phyloP scores from a whole-genome alignment of 2,797 vertebrate species.

The Tenualosa thibaudeaui region DNA sequence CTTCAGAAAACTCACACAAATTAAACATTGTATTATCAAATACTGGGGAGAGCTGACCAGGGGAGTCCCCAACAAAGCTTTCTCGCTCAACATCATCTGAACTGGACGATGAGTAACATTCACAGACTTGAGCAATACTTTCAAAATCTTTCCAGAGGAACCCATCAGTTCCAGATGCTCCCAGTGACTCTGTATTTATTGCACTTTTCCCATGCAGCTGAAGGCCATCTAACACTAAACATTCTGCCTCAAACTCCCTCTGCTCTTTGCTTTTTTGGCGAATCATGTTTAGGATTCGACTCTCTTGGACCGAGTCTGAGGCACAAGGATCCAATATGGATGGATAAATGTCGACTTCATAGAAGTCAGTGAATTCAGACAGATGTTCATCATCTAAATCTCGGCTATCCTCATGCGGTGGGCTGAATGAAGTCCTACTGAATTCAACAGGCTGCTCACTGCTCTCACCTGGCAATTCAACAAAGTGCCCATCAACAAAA shows the following conservation, averaged over 20 bases:
- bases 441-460: conserved; percentile 87
- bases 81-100: conserved; percentile 95
- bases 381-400: conserved; percentile 99
- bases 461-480: conserved; percentile 90
- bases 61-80: conserved; percentile 94
- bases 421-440: conserved; percentile 89
- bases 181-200: conserved; percentile 94
- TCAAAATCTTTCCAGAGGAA: conserved; percentile 91
- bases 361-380: conserved; percentile 98
- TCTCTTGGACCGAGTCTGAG: conserved; percentile 98
- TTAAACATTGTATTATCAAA: conserved; percentile 85
- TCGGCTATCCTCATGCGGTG: conserved; percentile 90
- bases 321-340: conserved; percentile 99
- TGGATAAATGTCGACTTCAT: conserved; percentile 99
- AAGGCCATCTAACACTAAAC: conserved; percentile 96
- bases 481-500: conserved; percentile 97
- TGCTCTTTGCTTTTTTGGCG: conserved; percentile 94
- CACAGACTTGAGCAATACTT: conserved; percentile 96
- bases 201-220: conserved; percentile 98
- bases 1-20: conserved; percentile 82
- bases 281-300: conserved; percentile 99
- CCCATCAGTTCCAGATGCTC: conserved; percentile 86
- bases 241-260: conserved; percentile 93
- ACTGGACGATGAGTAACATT: conserved; percentile 94
- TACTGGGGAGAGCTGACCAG: conserved; percentile 85